phyloP scores from a whole-genome alignment of 2,113 vertebrate species.

The Rhinichthys klamathensis region DNA sequence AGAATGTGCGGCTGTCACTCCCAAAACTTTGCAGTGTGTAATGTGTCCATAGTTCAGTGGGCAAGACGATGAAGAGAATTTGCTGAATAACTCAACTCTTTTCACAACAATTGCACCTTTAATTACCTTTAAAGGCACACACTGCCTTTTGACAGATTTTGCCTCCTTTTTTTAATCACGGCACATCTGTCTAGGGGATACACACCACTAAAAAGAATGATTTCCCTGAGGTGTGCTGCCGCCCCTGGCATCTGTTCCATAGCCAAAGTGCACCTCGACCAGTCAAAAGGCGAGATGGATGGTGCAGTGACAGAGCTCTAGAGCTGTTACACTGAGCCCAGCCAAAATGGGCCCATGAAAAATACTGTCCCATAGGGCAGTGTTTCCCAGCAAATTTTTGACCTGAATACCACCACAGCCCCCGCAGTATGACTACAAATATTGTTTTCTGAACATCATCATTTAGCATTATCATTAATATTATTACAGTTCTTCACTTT shows the following conservation, averaged over 20 bases:
- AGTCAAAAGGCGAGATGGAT: slow-evolving; percentile 52
- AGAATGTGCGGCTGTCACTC: not conserved
- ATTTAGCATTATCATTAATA: not conserved
- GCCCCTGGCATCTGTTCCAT: slow-evolving; percentile 67
- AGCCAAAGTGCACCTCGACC: slow-evolving; percentile 53
- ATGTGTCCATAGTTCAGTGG: not conserved
- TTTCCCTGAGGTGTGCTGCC: slow-evolving; percentile 69
- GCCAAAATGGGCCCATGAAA: slow-evolving; percentile 15
- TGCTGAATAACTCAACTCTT: slow-evolving; percentile 41
- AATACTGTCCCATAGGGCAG: not conserved
- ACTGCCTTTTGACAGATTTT: slow-evolving; percentile 68
- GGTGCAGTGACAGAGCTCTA: slow-evolving; percentile 13
- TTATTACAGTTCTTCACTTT: not conserved
- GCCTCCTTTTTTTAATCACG: slow-evolving; percentile 68
- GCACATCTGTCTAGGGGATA: slow-evolving; percentile 72
- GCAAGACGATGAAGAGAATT: not conserved
- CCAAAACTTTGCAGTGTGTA: not conserved
- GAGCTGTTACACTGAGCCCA: slow-evolving; percentile 17
- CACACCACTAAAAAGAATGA: slow-evolving; percentile 69
- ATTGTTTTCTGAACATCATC: not conserved
- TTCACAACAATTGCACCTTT: slow-evolving; percentile 69
- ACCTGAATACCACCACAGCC: not conserved
- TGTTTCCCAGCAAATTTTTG: not conserved
- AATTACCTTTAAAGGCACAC: slow-evolving; percentile 66
- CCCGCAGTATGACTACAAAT: not conserved